Evolutionary conservation across 2,113 vertebrate species (phyloP).

Genomic region (Zapus hudsonius): DNA sequence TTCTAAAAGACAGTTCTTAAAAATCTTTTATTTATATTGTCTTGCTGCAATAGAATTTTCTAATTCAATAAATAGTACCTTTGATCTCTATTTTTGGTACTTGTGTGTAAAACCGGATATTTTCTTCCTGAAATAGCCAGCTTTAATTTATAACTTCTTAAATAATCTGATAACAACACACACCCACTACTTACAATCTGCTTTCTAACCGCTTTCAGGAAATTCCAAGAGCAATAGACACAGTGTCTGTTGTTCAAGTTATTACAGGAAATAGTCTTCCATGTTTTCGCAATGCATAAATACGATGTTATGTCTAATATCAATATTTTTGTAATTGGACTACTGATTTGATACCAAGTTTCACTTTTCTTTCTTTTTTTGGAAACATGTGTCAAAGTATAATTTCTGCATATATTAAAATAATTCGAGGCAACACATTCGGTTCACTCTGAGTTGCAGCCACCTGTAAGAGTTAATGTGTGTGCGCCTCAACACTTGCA

Average conservation of each 20-base stretch:
- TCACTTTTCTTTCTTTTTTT: neutral
- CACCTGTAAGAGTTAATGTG: neutral
- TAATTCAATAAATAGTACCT: neutral
- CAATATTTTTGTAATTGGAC: neutral
- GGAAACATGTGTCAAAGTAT: neutral
- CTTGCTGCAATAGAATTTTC: neutral
- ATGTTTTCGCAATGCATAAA: slow-evolving; percentile 1
- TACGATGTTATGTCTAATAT: neutral
- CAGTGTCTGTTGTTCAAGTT: neutral
- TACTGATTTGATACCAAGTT: neutral
- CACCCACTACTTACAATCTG: neutral
- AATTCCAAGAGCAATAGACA: neutral
- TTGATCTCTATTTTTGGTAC: no score
- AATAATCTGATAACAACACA: neutral
- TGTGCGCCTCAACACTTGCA: neutral
- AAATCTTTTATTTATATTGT: neutral
- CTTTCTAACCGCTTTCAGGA: neutral
- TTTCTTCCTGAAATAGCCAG: neutral
- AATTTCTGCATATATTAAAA: neutral
- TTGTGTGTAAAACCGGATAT: neutral
- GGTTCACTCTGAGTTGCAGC: neutral
- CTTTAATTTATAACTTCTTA: slow-evolving; percentile 1
- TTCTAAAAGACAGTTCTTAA: neutral
- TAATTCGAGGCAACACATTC: neutral
- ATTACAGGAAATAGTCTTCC: neutral